A percentile compares a stretch with the other conserved stretches of the same genome.
Conservation (phyloP, 1,140 invertebrate genomes). For the Aradophagus sp. region DNA sequence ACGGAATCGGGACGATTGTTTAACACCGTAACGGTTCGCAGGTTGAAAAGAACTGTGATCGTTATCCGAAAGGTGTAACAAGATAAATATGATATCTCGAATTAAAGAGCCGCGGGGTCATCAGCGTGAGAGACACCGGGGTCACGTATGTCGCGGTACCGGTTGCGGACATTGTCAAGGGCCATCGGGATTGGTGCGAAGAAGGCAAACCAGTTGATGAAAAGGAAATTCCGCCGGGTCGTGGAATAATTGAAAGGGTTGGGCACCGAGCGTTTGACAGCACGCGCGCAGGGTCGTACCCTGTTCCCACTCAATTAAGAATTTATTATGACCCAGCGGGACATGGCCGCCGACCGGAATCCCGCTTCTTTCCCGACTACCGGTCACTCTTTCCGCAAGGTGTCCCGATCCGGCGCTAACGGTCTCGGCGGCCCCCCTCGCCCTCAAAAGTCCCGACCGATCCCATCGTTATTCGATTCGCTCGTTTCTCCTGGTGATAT, state of each 20-base stretch:
- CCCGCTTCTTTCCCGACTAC: constrained; percentile 22
- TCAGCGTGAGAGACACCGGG: constrained; percentile 64
- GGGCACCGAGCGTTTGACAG: constrained; percentile 54
- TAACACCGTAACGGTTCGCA: constrained; percentile 29
- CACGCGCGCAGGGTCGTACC: constrained; percentile 57
- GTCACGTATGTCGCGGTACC: constrained; percentile 62
- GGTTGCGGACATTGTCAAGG: constrained; percentile 51
- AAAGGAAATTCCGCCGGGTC: constrained; percentile 55
- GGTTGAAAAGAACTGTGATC: constrained; percentile 34
- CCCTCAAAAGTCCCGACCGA: constrained; percentile 18
- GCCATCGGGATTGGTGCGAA: constrained; percentile 37
- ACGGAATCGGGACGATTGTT: no score
- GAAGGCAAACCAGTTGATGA: constrained; percentile 56
- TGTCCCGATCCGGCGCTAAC: constrained; percentile 21
- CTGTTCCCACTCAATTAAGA: constrained; percentile 62
- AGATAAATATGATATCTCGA: constrained; percentile 57
- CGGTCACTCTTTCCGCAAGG: constrained; percentile 42
- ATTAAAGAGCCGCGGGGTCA: constrained; percentile 57
- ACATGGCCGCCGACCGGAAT: constrained; percentile 43
- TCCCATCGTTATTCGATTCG: constrained; percentile 51
- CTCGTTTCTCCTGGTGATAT: constrained; percentile 47
- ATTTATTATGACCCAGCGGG: constrained; percentile 55
- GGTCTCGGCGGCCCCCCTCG: constrained; percentile 14
- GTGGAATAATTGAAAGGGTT: constrained; percentile 58
- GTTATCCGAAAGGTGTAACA: constrained; percentile 35